Evolutionary conservation across 2,113 vertebrate genomes (phyloP).

Genomic region (Bufo gargarizans): DNA sequence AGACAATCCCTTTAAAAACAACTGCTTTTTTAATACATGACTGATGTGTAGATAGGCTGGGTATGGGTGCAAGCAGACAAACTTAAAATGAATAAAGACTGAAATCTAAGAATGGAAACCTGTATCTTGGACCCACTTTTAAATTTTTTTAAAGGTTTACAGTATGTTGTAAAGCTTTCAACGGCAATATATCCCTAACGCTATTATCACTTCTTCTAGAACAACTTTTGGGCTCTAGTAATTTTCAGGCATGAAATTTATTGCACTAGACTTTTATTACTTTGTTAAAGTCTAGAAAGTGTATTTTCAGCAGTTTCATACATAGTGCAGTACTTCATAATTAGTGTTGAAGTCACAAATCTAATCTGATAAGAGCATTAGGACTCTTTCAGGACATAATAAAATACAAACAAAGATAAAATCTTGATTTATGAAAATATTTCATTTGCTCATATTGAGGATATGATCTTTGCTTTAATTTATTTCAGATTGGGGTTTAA

Average conservation of each 20-base stretch:
- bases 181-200: background rate
- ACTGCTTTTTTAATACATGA: too few species aligned
- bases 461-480: background rate
- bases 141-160: background rate
- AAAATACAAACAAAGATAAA: constrained; percentile 48
- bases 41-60: too few species aligned
- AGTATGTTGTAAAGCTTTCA: background rate
- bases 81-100: background rate
- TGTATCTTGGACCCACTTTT: background rate
- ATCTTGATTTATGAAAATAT: constrained; percentile 41
- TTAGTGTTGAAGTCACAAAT: constrained; percentile 44
- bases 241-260: constrained; percentile 14
- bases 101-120: background rate
- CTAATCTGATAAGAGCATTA: constrained; percentile 44
- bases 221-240: constrained; percentile 2
- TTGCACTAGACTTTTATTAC: constrained; percentile 40
- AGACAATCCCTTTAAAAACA: too few species aligned
- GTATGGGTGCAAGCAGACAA: background rate
- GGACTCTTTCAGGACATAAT: constrained; percentile 47
- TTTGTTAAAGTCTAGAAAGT: constrained; percentile 45
- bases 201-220: background rate
- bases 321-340: constrained; percentile 37
- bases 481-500: constrained; percentile 38
- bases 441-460: constrained; percentile 11
- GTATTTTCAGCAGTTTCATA: constrained; percentile 42